Evolutionary conservation across 1,140 invertebrate species (phyloP), one percentile per base, ranked within the genome.

Genomic region (Zaprionus africanus): DNA sequence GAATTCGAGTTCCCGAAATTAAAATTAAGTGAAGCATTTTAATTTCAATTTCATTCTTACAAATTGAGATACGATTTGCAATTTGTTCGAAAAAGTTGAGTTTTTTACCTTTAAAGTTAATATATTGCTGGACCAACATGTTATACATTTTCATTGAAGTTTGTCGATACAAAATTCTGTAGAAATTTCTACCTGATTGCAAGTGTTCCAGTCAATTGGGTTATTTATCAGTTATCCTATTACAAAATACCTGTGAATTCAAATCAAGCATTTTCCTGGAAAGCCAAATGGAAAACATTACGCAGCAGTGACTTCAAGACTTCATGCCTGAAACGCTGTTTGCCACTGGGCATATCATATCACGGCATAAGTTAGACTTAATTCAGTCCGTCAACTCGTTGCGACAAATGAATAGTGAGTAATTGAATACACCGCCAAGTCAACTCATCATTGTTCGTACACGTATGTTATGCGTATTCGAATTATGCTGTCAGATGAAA

Each of bases 401-500:
- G 2, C 11, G 19, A 13, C 9, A 11, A 22, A 19, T 49, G 43
- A 49, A 19, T 49, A 19, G n/a, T 22, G 46, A 51, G 46, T 13
- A 13, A 51, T 51, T 51, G 19, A 49, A 49, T 49, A 43, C 6
- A 2, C n/a, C 6, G n/a, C 15, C n/a, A 43, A 17, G 41, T 4
- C 1, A 17, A 11, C 15, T 46, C n/a, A 46, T 46, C 19, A 19
- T 19, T 46, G 46, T 19, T 13, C 46, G 19, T n/a, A n/a, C n/a
- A n/a, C n/a, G n/a, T 13, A 12, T 51, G 46, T 51, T 13, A 51
- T 51, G 12, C 46, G 53, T 2, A 61, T 12, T 28, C 9, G 15
- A 71, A 49, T 57, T 46, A 57, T 28, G 38, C 31, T 46, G 41
- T 71, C 51, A 56, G 64, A 46, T 62, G 28, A 31, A 49, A 22